These are phyloP conservation scores for Equus quagga DNA, from an alignment of 2,113 vertebrate species.

Conservation along the genomic window DNA sequence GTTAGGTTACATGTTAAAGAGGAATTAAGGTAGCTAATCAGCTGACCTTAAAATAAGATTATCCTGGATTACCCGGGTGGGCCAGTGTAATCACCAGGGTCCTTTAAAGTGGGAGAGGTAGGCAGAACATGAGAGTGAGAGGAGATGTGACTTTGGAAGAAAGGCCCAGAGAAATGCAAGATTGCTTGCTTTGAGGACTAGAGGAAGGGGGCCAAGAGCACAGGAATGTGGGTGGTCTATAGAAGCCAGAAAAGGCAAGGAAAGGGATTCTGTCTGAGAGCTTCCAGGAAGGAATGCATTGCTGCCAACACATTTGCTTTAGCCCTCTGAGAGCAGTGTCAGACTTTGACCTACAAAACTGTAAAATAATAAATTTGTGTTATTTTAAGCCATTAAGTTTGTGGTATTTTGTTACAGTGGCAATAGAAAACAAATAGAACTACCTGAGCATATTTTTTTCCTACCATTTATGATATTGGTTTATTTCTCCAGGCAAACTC, in stretches of 20 bases:
- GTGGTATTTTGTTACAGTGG: neutral
- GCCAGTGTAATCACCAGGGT: neutral
- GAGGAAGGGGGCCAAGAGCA: neutral
- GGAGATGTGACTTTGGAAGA: neutral
- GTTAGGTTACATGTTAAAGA: neutral
- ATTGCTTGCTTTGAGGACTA: slow-evolving; percentile 31
- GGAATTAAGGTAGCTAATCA: slow-evolving; percentile 8
- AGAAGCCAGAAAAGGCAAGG: neutral
- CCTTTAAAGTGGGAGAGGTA: neutral
- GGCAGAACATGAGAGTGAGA: slow-evolving; percentile 5
- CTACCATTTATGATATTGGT: neutral
- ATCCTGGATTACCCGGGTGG: neutral
- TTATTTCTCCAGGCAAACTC: slow-evolving; percentile 42
- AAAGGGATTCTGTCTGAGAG: neutral
- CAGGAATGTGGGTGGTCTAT: neutral
- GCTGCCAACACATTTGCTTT: neutral
- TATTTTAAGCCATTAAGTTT: neutral
- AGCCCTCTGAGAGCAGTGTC: neutral
- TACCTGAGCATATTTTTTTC: neutral
- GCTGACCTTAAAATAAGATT: slow-evolving; percentile 31
- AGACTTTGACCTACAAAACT: neutral
- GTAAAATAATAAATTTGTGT: neutral
- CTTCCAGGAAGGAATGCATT: neutral
- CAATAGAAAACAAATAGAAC: slow-evolving; percentile 6
- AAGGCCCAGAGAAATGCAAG: neutral